phyloP scores from a whole-genome alignment of 2,888 invertebrate species.

The Papilio elwesi region DNA sequence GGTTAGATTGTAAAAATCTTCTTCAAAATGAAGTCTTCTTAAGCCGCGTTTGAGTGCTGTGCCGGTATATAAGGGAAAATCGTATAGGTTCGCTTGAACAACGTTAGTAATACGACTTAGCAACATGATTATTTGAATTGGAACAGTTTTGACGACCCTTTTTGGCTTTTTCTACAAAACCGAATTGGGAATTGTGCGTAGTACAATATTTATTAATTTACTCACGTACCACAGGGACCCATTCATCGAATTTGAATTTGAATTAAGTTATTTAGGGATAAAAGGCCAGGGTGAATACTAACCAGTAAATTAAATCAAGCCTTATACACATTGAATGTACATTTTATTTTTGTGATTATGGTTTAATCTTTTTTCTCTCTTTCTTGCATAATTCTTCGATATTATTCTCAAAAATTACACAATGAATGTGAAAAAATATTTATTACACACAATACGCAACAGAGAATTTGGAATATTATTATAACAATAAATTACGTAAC shows the following conservation, averaged over 20 bases:
- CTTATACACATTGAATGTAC: too few species aligned
- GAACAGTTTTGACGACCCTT: too few species aligned
- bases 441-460: neutral
- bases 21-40: too few species aligned
- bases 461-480: neutral
- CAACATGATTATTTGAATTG: too few species aligned
- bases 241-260: constrained; percentile 33
- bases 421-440: too few species aligned
- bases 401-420: too few species aligned
- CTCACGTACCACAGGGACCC: constrained; percentile 22
- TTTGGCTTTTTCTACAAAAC: neutral
- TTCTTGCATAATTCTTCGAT: neutral
- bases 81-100: too few species aligned
- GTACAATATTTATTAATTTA: constrained; percentile 20
- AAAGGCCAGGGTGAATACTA: constrained; percentile 9
- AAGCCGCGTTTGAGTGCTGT: too few species aligned
- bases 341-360: neutral
- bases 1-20: too few species aligned
- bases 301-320: neutral
- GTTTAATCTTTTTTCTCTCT: neutral
- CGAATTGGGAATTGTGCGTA: neutral
- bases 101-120: too few species aligned
- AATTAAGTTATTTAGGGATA: constrained; percentile 28
- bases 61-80: too few species aligned
- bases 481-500: neutral